Percentiles rank a stretch among this genome's conserved stretches.
Conservation (phyloP, 2,113 vertebrate genomes). For the Capreolus pygargus region DNA sequence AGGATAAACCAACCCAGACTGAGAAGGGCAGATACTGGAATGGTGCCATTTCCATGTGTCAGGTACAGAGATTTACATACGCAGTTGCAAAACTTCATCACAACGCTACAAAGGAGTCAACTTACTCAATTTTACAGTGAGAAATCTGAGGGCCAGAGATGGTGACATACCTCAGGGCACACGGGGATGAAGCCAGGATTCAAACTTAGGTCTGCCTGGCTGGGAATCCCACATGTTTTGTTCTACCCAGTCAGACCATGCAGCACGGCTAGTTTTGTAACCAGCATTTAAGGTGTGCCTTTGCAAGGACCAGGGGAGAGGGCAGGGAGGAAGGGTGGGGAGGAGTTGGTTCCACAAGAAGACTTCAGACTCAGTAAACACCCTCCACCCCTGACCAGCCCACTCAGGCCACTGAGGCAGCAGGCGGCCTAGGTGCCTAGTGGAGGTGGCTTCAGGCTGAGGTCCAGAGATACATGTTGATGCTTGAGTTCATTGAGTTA, state of each 20-base stretch:
- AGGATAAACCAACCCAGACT: background rate
- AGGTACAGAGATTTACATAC: background rate
- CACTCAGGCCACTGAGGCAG: background rate
- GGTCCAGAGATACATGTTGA: background rate
- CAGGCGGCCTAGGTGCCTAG: fast-evolving
- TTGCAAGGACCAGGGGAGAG: background rate
- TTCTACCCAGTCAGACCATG: background rate
- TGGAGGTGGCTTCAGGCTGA: background rate
- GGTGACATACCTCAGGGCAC: background rate
- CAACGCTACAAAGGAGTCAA: background rate
- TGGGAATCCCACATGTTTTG: background rate
- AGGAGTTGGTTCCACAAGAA: background rate
- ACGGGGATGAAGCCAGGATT: background rate
- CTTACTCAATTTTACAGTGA: background rate
- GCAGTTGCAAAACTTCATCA: background rate
- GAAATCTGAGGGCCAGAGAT: background rate
- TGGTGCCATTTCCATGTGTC: background rate
- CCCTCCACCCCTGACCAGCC: background rate
- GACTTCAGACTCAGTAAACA: background rate
- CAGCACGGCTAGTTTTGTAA: background rate
- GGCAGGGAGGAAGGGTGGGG: background rate
- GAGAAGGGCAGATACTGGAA: background rate
- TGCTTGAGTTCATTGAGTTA: background rate
- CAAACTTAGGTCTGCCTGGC: background rate
- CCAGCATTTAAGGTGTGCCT: background rate